These are phyloP conservation scores for Meteorus sp. DNA, from an alignment of 1,140 invertebrate species.

Conservation along the genomic window DNA sequence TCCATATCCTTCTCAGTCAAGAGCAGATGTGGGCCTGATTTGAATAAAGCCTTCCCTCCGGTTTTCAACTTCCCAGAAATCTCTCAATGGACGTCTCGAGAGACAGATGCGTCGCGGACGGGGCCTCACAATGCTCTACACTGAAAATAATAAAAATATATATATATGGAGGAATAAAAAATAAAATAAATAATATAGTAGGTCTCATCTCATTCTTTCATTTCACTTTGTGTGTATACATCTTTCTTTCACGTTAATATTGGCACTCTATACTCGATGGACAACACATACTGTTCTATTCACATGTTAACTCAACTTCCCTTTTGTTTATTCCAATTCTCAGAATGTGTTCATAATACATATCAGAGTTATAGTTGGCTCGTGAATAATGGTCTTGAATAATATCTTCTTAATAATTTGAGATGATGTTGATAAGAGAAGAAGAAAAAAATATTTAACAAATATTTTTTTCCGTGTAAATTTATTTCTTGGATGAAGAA, in stretches of 20 bases:
- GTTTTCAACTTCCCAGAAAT: constrained; percentile 22
- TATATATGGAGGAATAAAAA: no score
- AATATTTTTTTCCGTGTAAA: no score
- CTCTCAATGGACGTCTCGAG: constrained; percentile 17
- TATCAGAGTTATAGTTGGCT: no score
- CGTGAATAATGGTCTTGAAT: background rate
- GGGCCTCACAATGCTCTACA: constrained; percentile 8
- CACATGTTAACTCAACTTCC: constrained; percentile 2
- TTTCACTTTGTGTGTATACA: background rate
- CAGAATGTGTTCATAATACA: background rate
- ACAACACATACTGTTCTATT: constrained; percentile 2
- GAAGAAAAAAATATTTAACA: no score
- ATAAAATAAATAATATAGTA: no score
- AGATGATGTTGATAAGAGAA: no score
- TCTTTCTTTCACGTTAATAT: background rate
- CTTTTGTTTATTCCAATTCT: constrained; percentile 5
- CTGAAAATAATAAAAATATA: no score
- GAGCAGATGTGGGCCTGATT: constrained; percentile 26
- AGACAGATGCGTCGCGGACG: constrained; percentile 18
- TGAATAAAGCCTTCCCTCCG: constrained; percentile 23
- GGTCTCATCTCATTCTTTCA: background rate
- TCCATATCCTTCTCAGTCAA: background rate
- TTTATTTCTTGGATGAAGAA: no score
- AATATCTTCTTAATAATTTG: background rate
- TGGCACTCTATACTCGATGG: background rate